Base-by-base conservation (phyloP, 2,113 vertebrate species). In the Taxidea taxus region DNA sequence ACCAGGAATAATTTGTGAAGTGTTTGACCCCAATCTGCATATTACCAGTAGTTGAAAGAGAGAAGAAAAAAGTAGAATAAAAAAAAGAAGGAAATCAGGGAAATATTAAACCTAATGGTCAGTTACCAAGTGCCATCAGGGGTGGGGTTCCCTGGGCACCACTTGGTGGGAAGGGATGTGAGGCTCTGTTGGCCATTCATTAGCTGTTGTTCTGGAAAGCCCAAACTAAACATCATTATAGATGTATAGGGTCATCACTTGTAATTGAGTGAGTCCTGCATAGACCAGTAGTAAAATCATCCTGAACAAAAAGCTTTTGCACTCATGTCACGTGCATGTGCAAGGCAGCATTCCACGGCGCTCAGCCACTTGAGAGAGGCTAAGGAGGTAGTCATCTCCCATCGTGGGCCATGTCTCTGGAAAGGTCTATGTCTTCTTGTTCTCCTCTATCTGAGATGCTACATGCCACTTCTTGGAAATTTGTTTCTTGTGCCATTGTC, bases 1-100 rank as follows among this genome's bases (percentile, higher is more conserved):
- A 37, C 78, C 39, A 87, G 60, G 93, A 95, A 60, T 94, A 88
- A 91, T 75, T 74, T 77, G 47, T 68, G 20, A 94, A 88, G 75
- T 81, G 13, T 81, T 97, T 90, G 62, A 58, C 49, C 54, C 31
- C 37, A 80, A 44, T 75, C 60, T 94, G 54, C 34, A 0, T 93
- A 68, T 80, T 62, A 62, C 66, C 21, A 42, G 34, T 58, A 75
- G 34, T 70, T 84, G 20, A 77, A 94, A 94, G 64, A 92, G n/a
- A 90, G 4, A 84, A 51, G 9, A 51, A 80, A 88, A 90, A 87
- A 56, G 29, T 51, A 49, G 62, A 51, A 95, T 91, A 29, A 77
- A 34, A 58, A 82, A 87, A 51, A 29, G 56, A 74, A 90, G 86
- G 54, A 56, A 49, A 90, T 42, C 27, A 37, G 13, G 58, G 44